Evolutionary conservation across 2,797 vertebrate species (phyloP), one percentile per base, ranked within the genome.

Genomic region (Acestrorhynchus altus): DNA sequence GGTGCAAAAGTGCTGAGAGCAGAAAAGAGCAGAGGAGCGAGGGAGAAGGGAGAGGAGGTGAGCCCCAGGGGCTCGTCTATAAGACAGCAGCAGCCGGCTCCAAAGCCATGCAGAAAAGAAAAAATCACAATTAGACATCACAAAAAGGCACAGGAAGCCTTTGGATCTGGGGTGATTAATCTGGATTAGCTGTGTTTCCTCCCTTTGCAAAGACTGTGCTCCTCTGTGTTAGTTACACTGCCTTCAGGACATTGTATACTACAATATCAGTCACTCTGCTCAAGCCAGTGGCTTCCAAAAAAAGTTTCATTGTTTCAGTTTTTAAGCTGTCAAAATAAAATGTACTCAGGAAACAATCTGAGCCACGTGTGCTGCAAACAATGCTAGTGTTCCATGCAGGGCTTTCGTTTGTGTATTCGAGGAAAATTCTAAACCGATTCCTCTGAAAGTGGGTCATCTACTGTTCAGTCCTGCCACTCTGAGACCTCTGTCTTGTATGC

Each of bases 1-100:
- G 85, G 83, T 86, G 83, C 75, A 77, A 91, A 92, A 93, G 84
- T 90, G 92, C 91, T 92, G 92, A 93, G 89, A 78, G 77, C 72
- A 65, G 81, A 82, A 28, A 67, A 76, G 73, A 57, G 70, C 65
- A 31, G 39, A 46, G 6, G 16, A 60, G 64, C 22, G 31, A 67
- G 28, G 20, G 5, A 44, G 20, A 47, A 68, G 46, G 18, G 24
- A 31, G 84, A 86, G 84, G 87, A 91, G 89, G 90, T 89, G 86
- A 90, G 84, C 83, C 90, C 86, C 87, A 51, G 87, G 83, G 88
- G 87, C 87, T 91, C 87, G 86, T 92, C 88, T 90, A 78, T 87
- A 81, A 85, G 86, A 84, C 85, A 83, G 18, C 81, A 87, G 89
- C 89, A 85, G 85, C 83, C 86, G 87, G 88, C 83, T 86, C 76